Evolutionary conservation across 2,888 invertebrate genomes (phyloP), one percentile per base, ranked within the genome.

Genomic region (Drosophila yooni): DNA sequence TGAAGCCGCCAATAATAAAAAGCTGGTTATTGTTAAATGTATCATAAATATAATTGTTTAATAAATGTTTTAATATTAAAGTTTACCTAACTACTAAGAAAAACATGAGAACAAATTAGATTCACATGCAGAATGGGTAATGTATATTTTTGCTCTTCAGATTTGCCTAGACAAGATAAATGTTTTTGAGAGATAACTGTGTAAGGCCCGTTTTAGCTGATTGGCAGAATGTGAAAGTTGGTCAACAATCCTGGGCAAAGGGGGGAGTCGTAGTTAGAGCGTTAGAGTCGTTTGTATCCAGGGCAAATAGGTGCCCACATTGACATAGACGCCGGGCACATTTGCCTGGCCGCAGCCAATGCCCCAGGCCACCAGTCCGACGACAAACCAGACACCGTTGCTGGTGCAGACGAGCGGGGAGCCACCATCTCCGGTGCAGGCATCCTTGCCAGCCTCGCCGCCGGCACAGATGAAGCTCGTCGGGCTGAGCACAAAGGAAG

Each of bases 381-480:
- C 94, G 10, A 94, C 93, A 72, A 92, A 93, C 93, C 93, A 93
- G 4, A 91, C 66, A 2, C 83, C 85, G 53, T 91, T 91, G 60
- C 60, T 85, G 69, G 85, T 75, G 60, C 93, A 93, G 2, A 93
- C 92, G 38, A 93, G 77, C 3, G 93, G 93, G 10, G 94, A 93
- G 3, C 94, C 94, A 6, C 94, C 94, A 67, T 94, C 94, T 21
- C 94, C 94, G 58, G 96, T 96, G 93, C 97, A 97, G 33, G 97
- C 95, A 91, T 97, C 97, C 90, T 96, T 96, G 70, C 95, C 96
- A 5, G 94, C 92, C 91, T 96, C 96, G 0, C 97, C 97, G 2
- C 97, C 97, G 43, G 97, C 97, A 87, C 97, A 97, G 13, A 97
- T 92, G 90, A 97, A 97, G 38, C 95, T 96, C 1, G 94, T 94